Percentiles rank a stretch among this genome's conserved stretches.
phyloP scores from a whole-genome alignment of 1,140 invertebrate species.

The Himalopsyche phryganea region DNA sequence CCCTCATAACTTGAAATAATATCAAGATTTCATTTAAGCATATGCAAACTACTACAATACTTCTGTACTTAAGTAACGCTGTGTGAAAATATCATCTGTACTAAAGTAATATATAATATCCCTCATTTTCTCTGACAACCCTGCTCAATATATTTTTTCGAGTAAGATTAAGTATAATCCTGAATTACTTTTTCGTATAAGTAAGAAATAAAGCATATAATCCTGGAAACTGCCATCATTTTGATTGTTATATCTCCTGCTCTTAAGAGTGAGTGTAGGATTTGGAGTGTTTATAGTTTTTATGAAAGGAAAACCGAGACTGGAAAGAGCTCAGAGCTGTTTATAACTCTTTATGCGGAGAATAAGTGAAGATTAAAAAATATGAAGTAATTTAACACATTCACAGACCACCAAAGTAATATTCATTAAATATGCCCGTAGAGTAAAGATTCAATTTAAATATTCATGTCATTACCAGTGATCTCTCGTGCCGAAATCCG shows the following conservation, averaged over 20 bases:
- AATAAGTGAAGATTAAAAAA: not conserved
- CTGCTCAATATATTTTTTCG: constrained; percentile 15
- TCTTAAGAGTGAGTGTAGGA: constrained; percentile 15
- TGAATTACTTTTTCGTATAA: constrained; percentile 28
- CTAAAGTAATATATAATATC: too few relatives aligned
- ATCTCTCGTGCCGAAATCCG: too few relatives aligned
- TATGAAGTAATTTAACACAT: too few relatives aligned
- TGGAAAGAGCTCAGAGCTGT: constrained; percentile 16
- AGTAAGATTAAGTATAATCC: constrained; percentile 26
- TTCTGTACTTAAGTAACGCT: too few relatives aligned
- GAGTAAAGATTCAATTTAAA: too few relatives aligned
- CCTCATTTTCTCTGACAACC: not conserved
- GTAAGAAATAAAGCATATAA: constrained; percentile 30
- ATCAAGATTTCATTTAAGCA: too few relatives aligned
- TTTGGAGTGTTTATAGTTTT: constrained; percentile 23
- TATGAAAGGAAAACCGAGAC: constrained; percentile 1
- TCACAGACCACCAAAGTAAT: too few relatives aligned
- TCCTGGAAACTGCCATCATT: constrained; percentile 12
- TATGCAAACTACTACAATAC: too few relatives aligned
- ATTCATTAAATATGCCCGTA: too few relatives aligned
- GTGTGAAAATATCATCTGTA: too few relatives aligned
- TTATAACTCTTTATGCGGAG: not conserved
- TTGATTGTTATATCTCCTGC: not conserved
- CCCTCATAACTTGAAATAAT: too few relatives aligned
- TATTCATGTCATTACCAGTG: too few relatives aligned